Evolutionary conservation across 2,888 invertebrate species (phyloP), one percentile per base, ranked within the genome.

Genomic region (Chaitophorus viminalis): DNA sequence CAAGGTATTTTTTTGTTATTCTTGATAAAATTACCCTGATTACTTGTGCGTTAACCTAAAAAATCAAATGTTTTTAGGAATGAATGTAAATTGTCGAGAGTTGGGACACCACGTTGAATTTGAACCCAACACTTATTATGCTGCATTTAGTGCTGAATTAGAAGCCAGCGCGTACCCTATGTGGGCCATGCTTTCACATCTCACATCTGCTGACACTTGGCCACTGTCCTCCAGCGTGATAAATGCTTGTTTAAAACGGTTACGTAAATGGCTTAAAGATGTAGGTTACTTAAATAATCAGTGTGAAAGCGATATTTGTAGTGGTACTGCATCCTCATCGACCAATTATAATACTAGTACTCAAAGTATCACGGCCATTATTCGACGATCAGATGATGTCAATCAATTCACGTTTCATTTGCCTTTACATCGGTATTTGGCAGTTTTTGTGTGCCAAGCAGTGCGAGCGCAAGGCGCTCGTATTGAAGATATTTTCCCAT

Each of bases 101-200:
- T 93, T 97, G 90, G 95, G 94, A 90, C 95, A 96, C 85, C 99
- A 99, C 92, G 96, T 99, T 29, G 98, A 99, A 93, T 98, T 97
- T 93, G 99, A 99, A 92, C 98, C 98, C 75, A 97, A 97, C 90
- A 97, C 98, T 29, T 99, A 99, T 92, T 99, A 98, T 92, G 98
- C 98, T 78, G 98, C 99, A 54, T 99, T 99, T 93, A 97, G 98
- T 89, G 98, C 98, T 90, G 99, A 99, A 93, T 92, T 99, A 90
- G 99, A 99, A 92, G 98, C 98, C 39, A 97, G 97, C 90, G 97
- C 98, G 25, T 97, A 98, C 92, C 98, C 98, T 2, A 98, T 99
- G 98, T 99, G 98, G 98, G 97, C 98, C 25, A 94, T 99, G 88
- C 95, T 98, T 86, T 95, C 96, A 76, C 98, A 99, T 92, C 93